Evolutionary conservation across 1,140 invertebrate genomes (phyloP).

Genomic region (Microplitis mediator): DNA sequence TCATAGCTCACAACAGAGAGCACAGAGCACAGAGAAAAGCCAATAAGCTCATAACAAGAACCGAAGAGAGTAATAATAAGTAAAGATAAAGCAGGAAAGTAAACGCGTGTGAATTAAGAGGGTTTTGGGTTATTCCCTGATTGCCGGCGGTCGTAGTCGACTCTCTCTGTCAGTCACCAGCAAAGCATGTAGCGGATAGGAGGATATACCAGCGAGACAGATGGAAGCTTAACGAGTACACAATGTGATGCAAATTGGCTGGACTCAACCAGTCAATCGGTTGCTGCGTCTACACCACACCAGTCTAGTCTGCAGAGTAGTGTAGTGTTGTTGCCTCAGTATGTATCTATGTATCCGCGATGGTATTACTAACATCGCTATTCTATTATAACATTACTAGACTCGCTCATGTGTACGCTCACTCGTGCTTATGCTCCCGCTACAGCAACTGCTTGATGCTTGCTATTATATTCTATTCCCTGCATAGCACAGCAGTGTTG

Average conservation of each 20-base stretch:
- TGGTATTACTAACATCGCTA: conserved; percentile 63
- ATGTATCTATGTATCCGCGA: conserved; percentile 31
- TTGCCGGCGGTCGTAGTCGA: background rate
- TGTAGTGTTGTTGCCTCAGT: background rate
- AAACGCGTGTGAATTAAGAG: background rate
- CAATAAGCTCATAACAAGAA: background rate
- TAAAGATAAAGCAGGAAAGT: background rate
- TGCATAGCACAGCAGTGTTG: background rate
- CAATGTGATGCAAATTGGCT: conserved; percentile 61
- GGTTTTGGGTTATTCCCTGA: background rate
- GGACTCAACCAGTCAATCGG: conserved; percentile 37
- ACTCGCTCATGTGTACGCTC: conserved; percentile 42
- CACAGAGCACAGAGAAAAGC: no score
- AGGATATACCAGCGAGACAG: conserved; percentile 36
- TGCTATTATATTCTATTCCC: background rate
- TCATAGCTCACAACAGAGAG: no score
- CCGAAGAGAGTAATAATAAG: background rate
- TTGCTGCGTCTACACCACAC: background rate
- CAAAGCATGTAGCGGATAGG: background rate
- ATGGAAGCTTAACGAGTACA: conserved; percentile 54
- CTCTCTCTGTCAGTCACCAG: background rate
- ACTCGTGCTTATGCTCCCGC: conserved; percentile 15
- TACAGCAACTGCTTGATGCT: no score
- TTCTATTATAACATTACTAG: conserved; percentile 60
- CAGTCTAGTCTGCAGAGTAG: background rate